These are phyloP conservation scores for Cephus pygmeus DNA, from an alignment of 2,888 invertebrate species.

Conservation along the genomic window DNA sequence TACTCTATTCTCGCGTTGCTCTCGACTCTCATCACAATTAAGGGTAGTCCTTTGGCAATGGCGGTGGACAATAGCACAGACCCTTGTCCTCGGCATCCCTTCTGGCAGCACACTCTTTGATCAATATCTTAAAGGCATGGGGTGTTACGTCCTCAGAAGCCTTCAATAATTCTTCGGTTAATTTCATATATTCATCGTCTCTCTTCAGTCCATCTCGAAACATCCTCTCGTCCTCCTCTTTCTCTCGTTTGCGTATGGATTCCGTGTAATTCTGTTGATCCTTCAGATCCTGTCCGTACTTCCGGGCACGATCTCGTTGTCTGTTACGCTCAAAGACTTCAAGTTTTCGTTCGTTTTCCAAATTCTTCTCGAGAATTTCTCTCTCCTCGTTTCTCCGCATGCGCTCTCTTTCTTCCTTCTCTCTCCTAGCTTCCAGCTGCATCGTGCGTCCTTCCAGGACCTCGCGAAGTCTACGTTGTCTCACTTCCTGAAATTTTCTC, in stretches of 20 bases:
- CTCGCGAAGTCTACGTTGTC: conserved; percentile 31
- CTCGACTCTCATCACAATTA: neutral
- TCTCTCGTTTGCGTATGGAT: conserved; percentile 29
- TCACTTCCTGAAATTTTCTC: conserved; percentile 32
- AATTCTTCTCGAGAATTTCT: conserved; percentile 29
- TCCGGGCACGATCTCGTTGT: conserved; percentile 28
- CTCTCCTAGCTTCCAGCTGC: conserved; percentile 37
- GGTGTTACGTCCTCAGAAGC: conserved; percentile 45
- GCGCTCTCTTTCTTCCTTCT: conserved; percentile 27
- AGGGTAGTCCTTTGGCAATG: conserved; percentile 16
- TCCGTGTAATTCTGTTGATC: conserved; percentile 36
- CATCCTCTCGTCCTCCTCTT: conserved; percentile 29
- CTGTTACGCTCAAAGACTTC: conserved; percentile 23
- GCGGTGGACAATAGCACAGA: conserved; percentile 37
- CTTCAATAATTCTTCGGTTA: conserved; percentile 39
- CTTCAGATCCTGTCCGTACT: conserved; percentile 42
- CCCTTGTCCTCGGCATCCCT: conserved; percentile 38
- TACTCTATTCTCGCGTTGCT: neutral
- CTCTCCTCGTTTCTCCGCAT: conserved; percentile 29
- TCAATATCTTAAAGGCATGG: conserved; percentile 45
- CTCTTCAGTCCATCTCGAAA: conserved; percentile 25
- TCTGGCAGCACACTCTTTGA: conserved; percentile 40
- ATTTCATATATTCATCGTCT: conserved; percentile 38
- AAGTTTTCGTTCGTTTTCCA: conserved; percentile 36
- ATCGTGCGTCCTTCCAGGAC: conserved; percentile 39